Percentiles rank a stretch among this genome's conserved stretches.
These are phyloP conservation scores for Plebejus anna DNA, from an alignment of 2,888 invertebrate genomes.

Conservation along the genomic window DNA sequence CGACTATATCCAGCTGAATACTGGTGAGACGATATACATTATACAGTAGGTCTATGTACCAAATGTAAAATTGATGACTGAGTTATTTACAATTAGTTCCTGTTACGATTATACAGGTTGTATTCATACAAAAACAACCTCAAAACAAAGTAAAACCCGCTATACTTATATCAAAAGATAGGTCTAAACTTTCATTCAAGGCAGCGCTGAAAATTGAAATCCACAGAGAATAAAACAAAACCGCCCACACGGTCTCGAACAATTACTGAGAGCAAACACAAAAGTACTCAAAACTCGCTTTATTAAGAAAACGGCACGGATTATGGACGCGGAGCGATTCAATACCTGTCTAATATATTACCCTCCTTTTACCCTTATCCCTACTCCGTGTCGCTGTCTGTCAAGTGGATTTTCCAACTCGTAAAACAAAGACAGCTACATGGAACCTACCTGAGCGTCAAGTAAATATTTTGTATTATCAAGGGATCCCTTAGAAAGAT, in stretches of 20 bases:
- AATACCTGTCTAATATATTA: neutral
- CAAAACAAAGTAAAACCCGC: neutral
- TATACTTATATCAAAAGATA: neutral
- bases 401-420: neutral
- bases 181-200: neutral
- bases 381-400: neutral
- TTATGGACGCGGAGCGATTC: conserved; percentile 33
- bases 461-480: neutral
- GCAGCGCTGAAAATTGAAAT: neutral
- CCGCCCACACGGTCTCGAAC: conserved; percentile 37
- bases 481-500: neutral
- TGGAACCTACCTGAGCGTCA: neutral
- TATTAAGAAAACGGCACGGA: conserved; percentile 33
- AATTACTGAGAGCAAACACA: conserved; percentile 61
- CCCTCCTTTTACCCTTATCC: neutral
- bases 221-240: conserved; percentile 9
- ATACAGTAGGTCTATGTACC: no score
- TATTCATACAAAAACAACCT: neutral
- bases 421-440: neutral
- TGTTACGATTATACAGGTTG: neutral
- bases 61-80: no score
- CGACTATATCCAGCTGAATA: neutral
- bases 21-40: no score
- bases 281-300: conserved; percentile 49
- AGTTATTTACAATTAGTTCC: no score